Base-by-base conservation (phyloP, 2,113 vertebrate species). In the Alethe diademata region DNA sequence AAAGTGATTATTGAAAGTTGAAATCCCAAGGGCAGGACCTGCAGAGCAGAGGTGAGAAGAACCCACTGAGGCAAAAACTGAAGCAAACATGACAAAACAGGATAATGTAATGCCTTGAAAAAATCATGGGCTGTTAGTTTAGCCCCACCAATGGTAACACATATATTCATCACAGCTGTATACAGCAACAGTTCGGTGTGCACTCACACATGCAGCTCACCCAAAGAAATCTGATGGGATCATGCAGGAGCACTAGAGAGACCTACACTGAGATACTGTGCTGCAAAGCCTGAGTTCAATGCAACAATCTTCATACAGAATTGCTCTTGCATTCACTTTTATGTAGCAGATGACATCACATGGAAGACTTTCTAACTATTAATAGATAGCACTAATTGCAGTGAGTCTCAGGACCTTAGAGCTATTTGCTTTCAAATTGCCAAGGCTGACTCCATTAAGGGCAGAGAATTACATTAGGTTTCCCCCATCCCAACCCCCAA, bases 391-490 rank as follows among this genome's bases (percentile, higher is more conserved):
- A 78, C 47, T 91, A 84, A 94, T 45, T 95, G 84, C 29, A 78
- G 35, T 74, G 67, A 57, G 42, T 19, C 42, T 88, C 58, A 54
- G 29, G 25, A 86, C 12, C 19, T 53, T 73, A 60, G 71, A 89
- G 38, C 42, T 89, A 50, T 80, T 94, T 88, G 42, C 57, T 96
- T 96, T 84, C 51, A 73, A 42, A 71, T 29, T 83, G 64, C 51
- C 54, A 83, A 76, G 58, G 67, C 19, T 86, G 25, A 73, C 33
- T 89, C 56, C 61, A 81, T 78, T 91, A 92, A 89, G 57, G n/a
- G 15, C 43, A 81, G 62, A 45, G 80, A 90, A 82, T 65, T 26
- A 70, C 73, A 79, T 61, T 65, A 76, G 31, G 17, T 75, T 85
- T 7, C 6, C 12, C 8, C 1, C 11, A 23, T 33, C 33, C 10